phyloP scores from a whole-genome alignment of 2,797 vertebrate genomes.

The Forpus xanthops region DNA sequence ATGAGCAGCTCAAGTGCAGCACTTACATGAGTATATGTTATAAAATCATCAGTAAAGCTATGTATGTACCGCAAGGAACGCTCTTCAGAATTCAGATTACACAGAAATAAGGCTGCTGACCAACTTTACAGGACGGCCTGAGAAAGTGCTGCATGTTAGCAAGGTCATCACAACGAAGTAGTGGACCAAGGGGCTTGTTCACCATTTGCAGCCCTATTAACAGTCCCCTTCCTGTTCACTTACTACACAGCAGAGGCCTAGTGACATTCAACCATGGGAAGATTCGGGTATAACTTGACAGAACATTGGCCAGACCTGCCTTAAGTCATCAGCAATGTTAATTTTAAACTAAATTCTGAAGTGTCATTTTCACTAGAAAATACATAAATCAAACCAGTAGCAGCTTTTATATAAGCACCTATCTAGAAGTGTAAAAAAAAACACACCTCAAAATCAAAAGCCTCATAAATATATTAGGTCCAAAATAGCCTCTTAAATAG shows the following conservation, averaged over 20 bases:
- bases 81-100: background rate
- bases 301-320: background rate
- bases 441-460: background rate
- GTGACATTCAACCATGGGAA: background rate
- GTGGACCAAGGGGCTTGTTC: background rate
- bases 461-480: background rate
- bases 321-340: background rate
- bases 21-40: background rate
- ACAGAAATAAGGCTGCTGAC: background rate
- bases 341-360: background rate
- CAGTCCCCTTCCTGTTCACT: background rate
- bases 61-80: background rate
- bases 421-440: background rate
- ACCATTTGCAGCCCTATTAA: background rate
- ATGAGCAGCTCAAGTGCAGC: fast-evolving
- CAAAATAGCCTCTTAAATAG: background rate
- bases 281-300: background rate
- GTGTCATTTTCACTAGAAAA: background rate
- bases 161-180: background rate
- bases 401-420: background rate
- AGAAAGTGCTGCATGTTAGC: background rate
- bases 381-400: background rate
- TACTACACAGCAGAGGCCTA: background rate
- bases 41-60: background rate
- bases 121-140: background rate